A percentile compares a stretch with the other conserved stretches of the same genome.
These are phyloP conservation scores for Theodoxus fluviatilis DNA, from an alignment of 2,888 invertebrate genomes.

Conservation along the genomic window DNA sequence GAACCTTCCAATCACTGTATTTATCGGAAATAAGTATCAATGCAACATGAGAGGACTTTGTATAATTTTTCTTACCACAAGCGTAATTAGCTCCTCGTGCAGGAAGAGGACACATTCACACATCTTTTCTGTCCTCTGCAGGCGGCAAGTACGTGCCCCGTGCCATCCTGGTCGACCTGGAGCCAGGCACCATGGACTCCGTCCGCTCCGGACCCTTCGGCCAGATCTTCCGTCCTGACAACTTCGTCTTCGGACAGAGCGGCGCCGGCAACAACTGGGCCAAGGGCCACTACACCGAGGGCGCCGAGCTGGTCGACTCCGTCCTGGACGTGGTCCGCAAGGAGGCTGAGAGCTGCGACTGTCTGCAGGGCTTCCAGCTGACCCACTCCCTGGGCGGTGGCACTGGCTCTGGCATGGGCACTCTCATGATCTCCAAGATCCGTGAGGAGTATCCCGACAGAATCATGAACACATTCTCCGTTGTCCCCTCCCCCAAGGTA, in stretches of 20 bases:
- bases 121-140: too few relatives aligned
- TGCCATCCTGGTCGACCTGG: constrained; percentile 90
- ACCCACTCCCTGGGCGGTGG: constrained; percentile 80
- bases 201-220: constrained; percentile 92
- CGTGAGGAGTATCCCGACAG: too few relatives aligned
- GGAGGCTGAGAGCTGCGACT: constrained; percentile 49
- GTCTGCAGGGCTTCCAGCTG: constrained; percentile 50
- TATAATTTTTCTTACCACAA: too few relatives aligned
- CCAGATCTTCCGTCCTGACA: constrained; percentile 90
- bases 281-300: constrained; percentile 49
- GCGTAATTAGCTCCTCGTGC: too few relatives aligned
- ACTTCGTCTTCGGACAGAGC: constrained; percentile 78
- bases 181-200: constrained; percentile 92
- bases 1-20: too few relatives aligned
- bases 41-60: too few relatives aligned
- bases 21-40: too few relatives aligned
- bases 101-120: too few relatives aligned
- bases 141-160: constrained; percentile 59
- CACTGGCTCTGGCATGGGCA: constrained; percentile 87
- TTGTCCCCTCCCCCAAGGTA: too few relatives aligned
- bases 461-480: too few relatives aligned
- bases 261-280: constrained; percentile 49
- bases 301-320: constrained; percentile 50
- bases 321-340: constrained; percentile 51
- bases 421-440: too few relatives aligned